Percentiles rank a stretch among this genome's conserved stretches.
Evolutionary conservation across 2,888 invertebrate genomes (phyloP).

Genomic region (Drosophila merina): DNA sequence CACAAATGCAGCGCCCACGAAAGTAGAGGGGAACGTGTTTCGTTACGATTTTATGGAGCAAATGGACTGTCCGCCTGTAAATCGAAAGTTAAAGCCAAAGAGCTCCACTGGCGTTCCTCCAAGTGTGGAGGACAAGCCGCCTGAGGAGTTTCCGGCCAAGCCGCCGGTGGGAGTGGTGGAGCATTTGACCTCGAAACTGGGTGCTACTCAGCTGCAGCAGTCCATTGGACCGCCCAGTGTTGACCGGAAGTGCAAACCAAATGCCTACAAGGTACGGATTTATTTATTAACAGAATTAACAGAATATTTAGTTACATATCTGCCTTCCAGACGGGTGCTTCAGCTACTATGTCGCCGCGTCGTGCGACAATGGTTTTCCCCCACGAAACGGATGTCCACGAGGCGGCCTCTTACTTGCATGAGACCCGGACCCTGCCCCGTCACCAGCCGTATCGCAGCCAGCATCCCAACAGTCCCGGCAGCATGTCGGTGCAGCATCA

Average conservation of each 20-base stretch:
- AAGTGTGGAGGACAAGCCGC: conserved; percentile 77
- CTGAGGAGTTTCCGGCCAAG: conserved; percentile 80
- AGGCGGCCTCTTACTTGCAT: conserved; percentile 56
- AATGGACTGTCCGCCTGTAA: conserved; percentile 88
- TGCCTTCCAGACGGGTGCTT: conserved; percentile 54
- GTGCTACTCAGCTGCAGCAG: conserved; percentile 60
- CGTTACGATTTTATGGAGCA: conserved; percentile 85
- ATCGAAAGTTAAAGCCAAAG: conserved; percentile 91
- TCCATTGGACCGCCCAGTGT: conserved; percentile 85
- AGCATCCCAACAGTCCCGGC: conserved; percentile 64
- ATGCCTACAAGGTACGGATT: conserved; percentile 83
- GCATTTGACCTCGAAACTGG: conserved; percentile 63
- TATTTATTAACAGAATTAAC: too few species aligned
- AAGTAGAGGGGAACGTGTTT: conserved; percentile 85
- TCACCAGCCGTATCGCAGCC: conserved; percentile 63
- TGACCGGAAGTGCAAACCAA: conserved; percentile 87
- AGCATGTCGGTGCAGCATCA: conserved; percentile 75
- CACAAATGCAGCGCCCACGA: conserved; percentile 85
- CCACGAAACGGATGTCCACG: conserved; percentile 70
- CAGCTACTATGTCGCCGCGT: conserved; percentile 72
- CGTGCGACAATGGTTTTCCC: conserved; percentile 80
- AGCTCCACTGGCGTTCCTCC: conserved; percentile 31
- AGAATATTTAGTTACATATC: not conserved
- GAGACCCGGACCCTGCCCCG: conserved; percentile 82
- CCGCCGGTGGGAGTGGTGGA: conserved; percentile 74